Conservation (phyloP, 2,888 invertebrate genomes). For the Ceriagrion tenellum region DNA sequence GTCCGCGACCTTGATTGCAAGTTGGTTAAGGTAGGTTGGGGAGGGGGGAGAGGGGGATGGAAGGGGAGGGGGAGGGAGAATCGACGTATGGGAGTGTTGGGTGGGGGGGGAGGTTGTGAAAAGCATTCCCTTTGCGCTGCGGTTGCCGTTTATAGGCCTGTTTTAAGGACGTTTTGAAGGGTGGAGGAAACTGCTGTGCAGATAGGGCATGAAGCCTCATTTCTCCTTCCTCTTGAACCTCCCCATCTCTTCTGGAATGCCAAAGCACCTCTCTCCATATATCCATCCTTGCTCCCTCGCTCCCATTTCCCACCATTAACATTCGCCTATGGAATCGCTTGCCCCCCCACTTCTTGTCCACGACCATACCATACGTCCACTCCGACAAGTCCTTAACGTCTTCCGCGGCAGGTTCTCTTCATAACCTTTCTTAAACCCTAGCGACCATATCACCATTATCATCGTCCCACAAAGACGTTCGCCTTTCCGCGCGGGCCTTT, state of each 20-base stretch:
- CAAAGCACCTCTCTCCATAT: neutral
- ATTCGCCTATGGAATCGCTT: neutral
- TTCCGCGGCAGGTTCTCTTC: neutral
- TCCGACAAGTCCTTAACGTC: neutral
- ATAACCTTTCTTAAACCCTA: neutral
- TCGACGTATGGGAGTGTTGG: no score
- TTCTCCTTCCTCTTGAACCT: no score
- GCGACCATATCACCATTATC: neutral
- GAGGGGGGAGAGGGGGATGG: no score
- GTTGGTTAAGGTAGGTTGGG: neutral
- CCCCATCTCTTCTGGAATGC: neutral
- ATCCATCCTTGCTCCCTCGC: neutral
- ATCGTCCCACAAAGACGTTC: neutral
- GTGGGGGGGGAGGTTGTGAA: neutral
- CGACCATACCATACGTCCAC: neutral
- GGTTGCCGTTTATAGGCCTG: slow-evolving; percentile 9
- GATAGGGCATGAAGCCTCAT: no score
- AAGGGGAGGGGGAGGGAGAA: no score
- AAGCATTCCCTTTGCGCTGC: neutral
- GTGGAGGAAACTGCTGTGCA: no score
- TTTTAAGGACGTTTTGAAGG: neutral
- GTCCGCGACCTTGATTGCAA: slow-evolving; percentile 15
- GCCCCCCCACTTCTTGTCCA: neutral
- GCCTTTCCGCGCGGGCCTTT: neutral
- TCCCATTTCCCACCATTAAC: slow-evolving; percentile 32